Evolutionary conservation across 2,113 vertebrate species (phyloP), one percentile per base, ranked within the genome.

Genomic region (Varanus komodoensis): DNA sequence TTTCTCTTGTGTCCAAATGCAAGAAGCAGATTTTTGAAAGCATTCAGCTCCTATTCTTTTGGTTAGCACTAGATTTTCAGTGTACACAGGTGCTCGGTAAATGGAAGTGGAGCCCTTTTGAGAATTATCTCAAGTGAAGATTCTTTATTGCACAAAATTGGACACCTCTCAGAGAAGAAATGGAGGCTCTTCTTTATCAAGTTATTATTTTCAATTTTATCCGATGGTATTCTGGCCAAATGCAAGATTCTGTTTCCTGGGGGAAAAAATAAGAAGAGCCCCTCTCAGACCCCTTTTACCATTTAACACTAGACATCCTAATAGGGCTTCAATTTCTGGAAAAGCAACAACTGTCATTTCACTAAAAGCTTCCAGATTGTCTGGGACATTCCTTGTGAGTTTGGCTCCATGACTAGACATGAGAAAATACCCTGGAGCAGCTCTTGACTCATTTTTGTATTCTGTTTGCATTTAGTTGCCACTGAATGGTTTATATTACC

Each of bases 311-410:
- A 95, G 90, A 96, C 96, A 96, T 0, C 88, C 90, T 96, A 96
- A 96, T 94, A 93, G 88, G 89, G 86, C 93, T 89, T 94, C 82
- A 96, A 95, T 94, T 96, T 96, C 94, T 96, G 95, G 90, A 93
- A 93, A 95, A 93, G 27, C 94, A 94, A 96, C 91, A 89, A 93
- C 94, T 96, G 86, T 93, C 96, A 97, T 97, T 97, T 97, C 91
- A 92, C 94, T 97, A 95, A 97, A 97, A 97, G 96, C 96, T 95
- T 95, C 88, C 84, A 92, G 93, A 87, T 88, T 44, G 1, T 89
- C 93, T 96, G 95, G 0, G 90, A 91, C 67, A 93, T 90, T 92
- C 93, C 96, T 89, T 38, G 34, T 92, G 90, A 86, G 48, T 89
- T 94, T 71, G 89, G 91, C 90, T 74, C 90, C 94, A 94, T 91